Conservation (phyloP, 2,797 vertebrate species). For the Clarias laeviceps region DNA sequence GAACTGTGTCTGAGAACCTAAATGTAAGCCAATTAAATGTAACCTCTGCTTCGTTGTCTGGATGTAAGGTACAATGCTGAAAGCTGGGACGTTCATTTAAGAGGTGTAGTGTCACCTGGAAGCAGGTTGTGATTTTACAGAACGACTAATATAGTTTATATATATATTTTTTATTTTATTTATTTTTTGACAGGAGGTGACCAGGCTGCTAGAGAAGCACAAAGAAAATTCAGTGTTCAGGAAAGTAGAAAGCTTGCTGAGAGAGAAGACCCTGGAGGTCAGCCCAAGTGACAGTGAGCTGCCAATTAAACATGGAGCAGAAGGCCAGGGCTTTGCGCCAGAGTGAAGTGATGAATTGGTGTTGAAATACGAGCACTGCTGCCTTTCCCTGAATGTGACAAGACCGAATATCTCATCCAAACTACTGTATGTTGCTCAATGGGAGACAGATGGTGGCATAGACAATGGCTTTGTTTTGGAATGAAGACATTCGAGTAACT, state of each 20-base stretch:
- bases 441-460: constrained; percentile 16
- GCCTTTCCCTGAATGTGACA: constrained; percentile 36
- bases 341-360: constrained; percentile 35
- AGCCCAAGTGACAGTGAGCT: constrained; percentile 32
- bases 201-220: constrained; percentile 63
- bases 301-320: constrained; percentile 42
- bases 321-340: constrained; percentile 17
- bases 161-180: too few species aligned
- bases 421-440: constrained; percentile 14
- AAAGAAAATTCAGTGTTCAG: constrained; percentile 61
- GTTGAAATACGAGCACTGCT: constrained; percentile 24
- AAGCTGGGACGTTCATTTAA: background rate
- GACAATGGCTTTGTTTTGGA: constrained; percentile 3
- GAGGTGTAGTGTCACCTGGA: constrained; percentile 6
- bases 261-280: constrained; percentile 57
- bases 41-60: background rate
- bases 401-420: constrained; percentile 32
- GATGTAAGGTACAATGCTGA: constrained; percentile 21
- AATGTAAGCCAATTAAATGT: constrained; percentile 48
- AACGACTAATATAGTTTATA: constrained; percentile 1
- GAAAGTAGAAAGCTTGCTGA: constrained; percentile 68
- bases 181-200: constrained; percentile 57
- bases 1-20: constrained; percentile 71
- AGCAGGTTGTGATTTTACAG: constrained; percentile 8
- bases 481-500: background rate